A percentile compares a stretch with the other conserved stretches of the same genome.
phyloP scores from a whole-genome alignment of 2,113 vertebrate species.

The Boleophthalmus pectinirostris region DNA sequence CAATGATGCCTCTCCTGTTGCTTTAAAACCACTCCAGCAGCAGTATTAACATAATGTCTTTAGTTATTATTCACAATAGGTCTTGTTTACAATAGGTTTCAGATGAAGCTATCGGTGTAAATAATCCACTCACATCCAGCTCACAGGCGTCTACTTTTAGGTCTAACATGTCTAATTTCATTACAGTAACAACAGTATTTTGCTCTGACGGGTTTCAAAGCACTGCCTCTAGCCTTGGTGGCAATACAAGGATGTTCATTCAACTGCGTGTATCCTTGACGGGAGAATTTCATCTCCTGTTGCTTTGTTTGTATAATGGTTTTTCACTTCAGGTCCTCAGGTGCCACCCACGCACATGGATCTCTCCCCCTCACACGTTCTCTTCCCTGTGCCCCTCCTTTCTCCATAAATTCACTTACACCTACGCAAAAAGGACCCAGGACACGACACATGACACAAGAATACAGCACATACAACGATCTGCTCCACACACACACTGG shows the following conservation, averaged over 20 bases:
- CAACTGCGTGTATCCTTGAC: constrained; percentile 68
- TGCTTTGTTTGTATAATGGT: constrained; percentile 67
- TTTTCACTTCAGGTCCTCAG: constrained; percentile 70
- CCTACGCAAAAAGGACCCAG: constrained; percentile 43
- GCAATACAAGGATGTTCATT: constrained; percentile 50
- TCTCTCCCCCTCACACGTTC: constrained; percentile 46
- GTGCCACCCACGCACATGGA: constrained; percentile 67
- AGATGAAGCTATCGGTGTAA: not conserved
- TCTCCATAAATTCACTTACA: constrained; percentile 55
- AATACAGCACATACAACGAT: constrained; percentile 7
- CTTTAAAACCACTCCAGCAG: not conserved
- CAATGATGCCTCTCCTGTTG: not conserved
- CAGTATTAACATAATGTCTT: not conserved
- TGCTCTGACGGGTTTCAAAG: constrained; percentile 15
- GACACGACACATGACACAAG: constrained; percentile 9
- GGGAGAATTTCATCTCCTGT: constrained; percentile 66
- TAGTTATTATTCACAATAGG: not conserved
- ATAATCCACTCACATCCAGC: not conserved
- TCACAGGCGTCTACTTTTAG: not conserved
- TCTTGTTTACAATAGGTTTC: not conserved
- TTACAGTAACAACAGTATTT: constrained; percentile 12
- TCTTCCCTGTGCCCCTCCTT: constrained; percentile 42
- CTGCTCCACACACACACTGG: constrained; percentile 14
- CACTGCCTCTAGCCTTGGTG: constrained; percentile 31
- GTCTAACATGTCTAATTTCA: constrained; percentile 4